phyloP scores from a whole-genome alignment of 2,888 invertebrate genomes.

The Chrysolina haemoptera region DNA sequence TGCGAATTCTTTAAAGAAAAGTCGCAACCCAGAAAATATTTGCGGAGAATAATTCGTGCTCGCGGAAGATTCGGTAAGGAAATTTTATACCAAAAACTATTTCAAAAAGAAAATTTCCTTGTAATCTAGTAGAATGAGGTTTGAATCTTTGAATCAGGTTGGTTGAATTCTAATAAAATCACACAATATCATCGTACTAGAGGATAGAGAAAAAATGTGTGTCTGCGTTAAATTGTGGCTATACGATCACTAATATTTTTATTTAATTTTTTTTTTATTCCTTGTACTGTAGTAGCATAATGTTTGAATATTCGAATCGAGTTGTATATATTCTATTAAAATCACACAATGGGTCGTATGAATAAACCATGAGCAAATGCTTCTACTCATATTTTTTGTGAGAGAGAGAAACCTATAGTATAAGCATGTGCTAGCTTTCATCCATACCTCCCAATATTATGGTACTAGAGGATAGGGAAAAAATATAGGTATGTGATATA shows the following conservation, averaged over 20 bases:
- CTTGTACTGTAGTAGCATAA: slow-evolving; percentile 28
- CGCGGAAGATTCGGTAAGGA: no score
- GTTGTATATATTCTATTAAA: slow-evolving; percentile 34
- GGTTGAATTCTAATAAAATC: slow-evolving; percentile 26
- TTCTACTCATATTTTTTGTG: no score
- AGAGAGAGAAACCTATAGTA: no score
- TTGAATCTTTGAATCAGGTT: slow-evolving; percentile 23
- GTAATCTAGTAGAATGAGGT: slow-evolving; percentile 20
- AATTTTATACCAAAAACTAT: no score
- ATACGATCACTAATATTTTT: not conserved
- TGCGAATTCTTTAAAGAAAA: no score
- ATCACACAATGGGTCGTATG: slow-evolving; percentile 16
- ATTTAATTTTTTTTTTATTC: slow-evolving; percentile 28
- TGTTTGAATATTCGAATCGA: slow-evolving; percentile 25
- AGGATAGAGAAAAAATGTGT: slow-evolving; percentile 35
- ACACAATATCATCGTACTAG: slow-evolving; percentile 32
- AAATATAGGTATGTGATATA: slow-evolving; percentile 37
- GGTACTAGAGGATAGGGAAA: slow-evolving; percentile 35
- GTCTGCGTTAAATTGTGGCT: slow-evolving; percentile 31
- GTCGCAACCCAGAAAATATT: no score
- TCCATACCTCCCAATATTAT: no score
- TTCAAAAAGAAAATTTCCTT: no score
- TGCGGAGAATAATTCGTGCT: no score
- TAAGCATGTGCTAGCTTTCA: no score
- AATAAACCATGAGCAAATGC: no score